phyloP scores from a whole-genome alignment of 1,140 invertebrate species.

The Sitodiplosis mosellana region DNA sequence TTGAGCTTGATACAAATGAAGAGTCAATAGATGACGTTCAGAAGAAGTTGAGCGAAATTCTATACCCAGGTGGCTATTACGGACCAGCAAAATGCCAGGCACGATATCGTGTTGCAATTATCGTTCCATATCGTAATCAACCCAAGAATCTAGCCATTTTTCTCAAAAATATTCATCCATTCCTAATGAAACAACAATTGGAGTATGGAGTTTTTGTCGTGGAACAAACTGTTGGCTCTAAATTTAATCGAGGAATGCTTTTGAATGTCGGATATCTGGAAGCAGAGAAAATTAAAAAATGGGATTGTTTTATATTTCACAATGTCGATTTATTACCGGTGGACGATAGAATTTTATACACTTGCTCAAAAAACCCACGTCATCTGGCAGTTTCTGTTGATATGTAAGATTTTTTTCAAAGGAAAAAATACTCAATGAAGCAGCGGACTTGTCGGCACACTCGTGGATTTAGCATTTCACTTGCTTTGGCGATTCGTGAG shows the following conservation, averaged over 20 bases:
- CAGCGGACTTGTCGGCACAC: too few relatives aligned
- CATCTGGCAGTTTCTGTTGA: slow-evolving; percentile 92
- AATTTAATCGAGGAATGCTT: slow-evolving; percentile 84
- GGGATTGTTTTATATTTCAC: slow-evolving; percentile 88
- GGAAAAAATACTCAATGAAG: too few relatives aligned
- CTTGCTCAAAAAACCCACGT: slow-evolving; percentile 71
- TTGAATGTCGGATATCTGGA: slow-evolving; percentile 90
- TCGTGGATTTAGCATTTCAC: too few relatives aligned
- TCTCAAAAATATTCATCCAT: slow-evolving; percentile 76
- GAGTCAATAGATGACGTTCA: too few relatives aligned
- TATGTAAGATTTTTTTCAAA: too few relatives aligned
- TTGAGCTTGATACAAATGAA: too few relatives aligned
- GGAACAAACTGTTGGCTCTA: slow-evolving; percentile 57
- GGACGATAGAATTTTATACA: slow-evolving; percentile 81
- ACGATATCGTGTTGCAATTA: slow-evolving; percentile 63
- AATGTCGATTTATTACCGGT: slow-evolving; percentile 88
- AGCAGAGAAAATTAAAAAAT: slow-evolving; percentile 53
- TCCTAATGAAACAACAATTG: slow-evolving; percentile 74
- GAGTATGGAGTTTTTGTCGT: slow-evolving; percentile 89
- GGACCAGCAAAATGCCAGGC: slow-evolving; percentile 52
- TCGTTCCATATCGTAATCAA: slow-evolving; percentile 69
- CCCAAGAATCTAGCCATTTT: slow-evolving; percentile 65
- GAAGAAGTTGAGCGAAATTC: too few relatives aligned
- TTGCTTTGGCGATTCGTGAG: too few relatives aligned
- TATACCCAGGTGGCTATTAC: too few relatives aligned